Evolutionary conservation across 92 coral and sea anemone genomes (phyloP), one percentile per base, ranked within the genome.

Genomic region (Palythoa heliodiscus): DNA sequence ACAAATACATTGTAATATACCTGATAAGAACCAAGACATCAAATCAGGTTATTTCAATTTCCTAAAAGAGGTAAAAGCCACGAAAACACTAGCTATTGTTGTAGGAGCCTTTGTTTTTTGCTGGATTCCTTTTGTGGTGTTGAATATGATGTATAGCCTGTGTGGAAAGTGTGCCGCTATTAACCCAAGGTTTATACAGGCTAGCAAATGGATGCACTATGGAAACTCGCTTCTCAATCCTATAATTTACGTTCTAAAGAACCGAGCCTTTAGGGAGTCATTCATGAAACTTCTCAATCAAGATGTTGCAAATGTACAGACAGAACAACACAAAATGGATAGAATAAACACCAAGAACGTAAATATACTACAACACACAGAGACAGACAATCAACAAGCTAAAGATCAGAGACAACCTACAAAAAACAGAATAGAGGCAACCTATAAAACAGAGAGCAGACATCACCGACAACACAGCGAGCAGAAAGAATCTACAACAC

Each of bases 161-260:
- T 93, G 97, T 37, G 78, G 53, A 67, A 55, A 82, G 19, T 96
- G 98, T 43, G 90, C 92, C 5, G 52, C 67, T 7, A 48, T 91
- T 1, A 87, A 86, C 3, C 82, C 89, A 14, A 87, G 87, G 19
- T 71, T 91, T 4, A 94, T 95, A 7, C 61, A 92, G 54, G 90
- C 90, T 16, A 54, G 95, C n/a, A 93, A 95, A 84, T 95, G 98
- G 95, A 89, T 95, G 91, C 98, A 95, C 73, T 95, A 95, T 70
- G 95, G 93, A 22, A 95, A 94, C 87, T 94, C 98, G 2, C 87
- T 95, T 16, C 82, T 94, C 52, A 95, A 95, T 78, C 98, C 98
- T 50, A 80, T 93, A 8, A 95, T 95, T 22, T 95, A 93, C 84
- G 91, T 95, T 11, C 84, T 87, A 19, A 84, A 89, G 90, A 92